Evolutionary conservation across 2,113 vertebrate species (phyloP).

Genomic region (Macrotis lagotis): DNA sequence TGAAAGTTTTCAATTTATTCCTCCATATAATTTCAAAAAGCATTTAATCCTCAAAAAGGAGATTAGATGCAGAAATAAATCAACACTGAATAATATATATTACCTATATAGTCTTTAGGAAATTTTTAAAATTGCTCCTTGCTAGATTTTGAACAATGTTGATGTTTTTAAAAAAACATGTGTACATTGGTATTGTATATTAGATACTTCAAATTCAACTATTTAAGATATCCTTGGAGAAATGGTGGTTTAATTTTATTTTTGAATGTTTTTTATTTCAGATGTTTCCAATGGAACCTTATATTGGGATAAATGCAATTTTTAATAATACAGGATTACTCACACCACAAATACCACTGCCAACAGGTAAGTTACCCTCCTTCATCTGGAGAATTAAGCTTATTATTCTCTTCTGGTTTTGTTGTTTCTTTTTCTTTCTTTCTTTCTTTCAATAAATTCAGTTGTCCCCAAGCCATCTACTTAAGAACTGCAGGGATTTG

Average conservation of each 20-base stretch:
- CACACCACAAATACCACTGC: conserved; percentile 80
- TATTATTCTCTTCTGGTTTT: conserved; percentile 35
- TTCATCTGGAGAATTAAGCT: neutral
- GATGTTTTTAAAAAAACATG: neutral
- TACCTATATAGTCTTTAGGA: neutral
- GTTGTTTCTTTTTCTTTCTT: conserved; percentile 3
- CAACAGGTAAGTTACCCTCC: conserved; percentile 78
- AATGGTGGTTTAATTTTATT: conserved; percentile 24
- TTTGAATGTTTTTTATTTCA: conserved; percentile 66
- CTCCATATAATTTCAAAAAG: neutral
- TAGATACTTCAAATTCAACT: neutral
- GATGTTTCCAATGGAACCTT: conserved; percentile 83
- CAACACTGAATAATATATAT: neutral
- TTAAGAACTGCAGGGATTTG: conserved; percentile 22
- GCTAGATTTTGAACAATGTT: neutral
- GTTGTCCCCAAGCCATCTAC: conserved; percentile 12
- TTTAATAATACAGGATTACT: conserved; percentile 83
- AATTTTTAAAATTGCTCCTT: neutral
- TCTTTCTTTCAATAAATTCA: conserved; percentile 24
- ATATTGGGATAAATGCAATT: conserved; percentile 80
- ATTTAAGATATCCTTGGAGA: conserved; percentile 14
- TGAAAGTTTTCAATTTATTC: neutral
- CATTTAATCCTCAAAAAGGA: neutral
- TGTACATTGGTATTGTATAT: neutral
- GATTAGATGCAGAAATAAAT: neutral